A percentile compares a stretch with the other conserved stretches of the same genome.
These are phyloP conservation scores for Hypomecis atomaria DNA, from an alignment of 2,888 invertebrate species.

Conservation along the genomic window DNA sequence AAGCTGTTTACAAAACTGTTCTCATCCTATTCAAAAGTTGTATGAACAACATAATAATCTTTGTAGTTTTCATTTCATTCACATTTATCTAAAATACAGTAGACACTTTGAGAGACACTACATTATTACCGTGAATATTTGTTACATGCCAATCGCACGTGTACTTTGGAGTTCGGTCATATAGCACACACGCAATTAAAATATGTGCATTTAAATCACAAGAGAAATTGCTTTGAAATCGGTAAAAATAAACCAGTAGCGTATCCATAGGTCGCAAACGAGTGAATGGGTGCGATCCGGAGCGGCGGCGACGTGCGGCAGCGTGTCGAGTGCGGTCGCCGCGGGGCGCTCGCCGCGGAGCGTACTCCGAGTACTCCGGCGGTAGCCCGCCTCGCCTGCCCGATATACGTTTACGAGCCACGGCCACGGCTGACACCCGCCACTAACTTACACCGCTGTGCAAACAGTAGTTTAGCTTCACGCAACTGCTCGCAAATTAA, in stretches of 20 bases:
- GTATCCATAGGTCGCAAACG: constrained; percentile 61
- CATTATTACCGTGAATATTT: not conserved
- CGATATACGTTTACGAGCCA: constrained; percentile 82
- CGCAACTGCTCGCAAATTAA: constrained; percentile 39
- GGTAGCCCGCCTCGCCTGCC: constrained; percentile 62
- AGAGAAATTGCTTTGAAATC: not conserved
- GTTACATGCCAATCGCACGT: too few relatives aligned
- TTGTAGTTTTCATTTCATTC: too few relatives aligned
- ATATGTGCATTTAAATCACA: not conserved
- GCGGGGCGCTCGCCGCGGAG: constrained; percentile 65
- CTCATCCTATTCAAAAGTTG: too few relatives aligned
- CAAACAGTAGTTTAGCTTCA: constrained; percentile 45
- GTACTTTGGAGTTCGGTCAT: too few relatives aligned
- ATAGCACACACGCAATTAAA: too few relatives aligned
- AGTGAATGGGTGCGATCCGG: constrained; percentile 82
- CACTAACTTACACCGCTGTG: constrained; percentile 62
- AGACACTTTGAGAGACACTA: too few relatives aligned
- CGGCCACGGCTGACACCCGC: constrained; percentile 42
- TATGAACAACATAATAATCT: too few relatives aligned
- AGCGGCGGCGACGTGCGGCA: constrained; percentile 81
- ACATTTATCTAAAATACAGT: too few relatives aligned
- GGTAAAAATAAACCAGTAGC: constrained; percentile 40
- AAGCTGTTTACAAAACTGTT: too few relatives aligned
- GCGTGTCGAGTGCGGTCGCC: constrained; percentile 84
- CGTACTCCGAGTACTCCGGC: constrained; percentile 54